These are phyloP conservation scores for Suncus etruscus DNA, from an alignment of 2,113 vertebrate species.

Conservation along the genomic window DNA sequence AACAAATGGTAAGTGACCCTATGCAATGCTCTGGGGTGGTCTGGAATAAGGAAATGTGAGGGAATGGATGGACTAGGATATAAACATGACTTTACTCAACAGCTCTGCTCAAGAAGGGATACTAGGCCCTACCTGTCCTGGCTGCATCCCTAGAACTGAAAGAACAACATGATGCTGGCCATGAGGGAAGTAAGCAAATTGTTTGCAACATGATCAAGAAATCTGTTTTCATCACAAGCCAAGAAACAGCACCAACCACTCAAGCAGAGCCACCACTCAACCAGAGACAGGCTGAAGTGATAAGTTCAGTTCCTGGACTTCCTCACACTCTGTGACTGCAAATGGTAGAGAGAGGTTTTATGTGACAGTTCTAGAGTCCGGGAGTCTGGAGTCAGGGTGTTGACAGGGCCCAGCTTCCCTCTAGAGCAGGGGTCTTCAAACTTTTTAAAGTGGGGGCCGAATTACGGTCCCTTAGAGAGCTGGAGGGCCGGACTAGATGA, in stretches of 20 bases:
- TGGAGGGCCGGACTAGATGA: no score
- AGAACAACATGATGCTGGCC: neutral
- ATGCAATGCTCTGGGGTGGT: neutral
- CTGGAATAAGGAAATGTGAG: neutral
- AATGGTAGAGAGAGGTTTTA: neutral
- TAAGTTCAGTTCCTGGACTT: neutral
- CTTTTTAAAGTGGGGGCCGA: no score
- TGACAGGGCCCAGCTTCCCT: neutral
- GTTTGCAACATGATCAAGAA: neutral
- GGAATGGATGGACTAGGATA: neutral
- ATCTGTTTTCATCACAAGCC: neutral
- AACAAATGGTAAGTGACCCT: neutral
- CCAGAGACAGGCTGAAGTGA: neutral
- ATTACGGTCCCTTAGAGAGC: no score
- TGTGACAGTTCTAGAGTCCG: neutral
- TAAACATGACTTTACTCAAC: neutral
- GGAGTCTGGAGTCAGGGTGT: neutral
- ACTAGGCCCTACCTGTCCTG: neutral
- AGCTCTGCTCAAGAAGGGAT: neutral
- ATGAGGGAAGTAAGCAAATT: conserved; percentile 21
- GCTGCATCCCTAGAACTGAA: neutral
- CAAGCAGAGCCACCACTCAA: neutral
- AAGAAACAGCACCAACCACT: neutral
- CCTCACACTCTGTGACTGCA: neutral
- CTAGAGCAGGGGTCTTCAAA: no score